These are phyloP conservation scores for Chrysemys picta DNA, from an alignment of 2,113 vertebrate species.

Conservation along the genomic window DNA sequence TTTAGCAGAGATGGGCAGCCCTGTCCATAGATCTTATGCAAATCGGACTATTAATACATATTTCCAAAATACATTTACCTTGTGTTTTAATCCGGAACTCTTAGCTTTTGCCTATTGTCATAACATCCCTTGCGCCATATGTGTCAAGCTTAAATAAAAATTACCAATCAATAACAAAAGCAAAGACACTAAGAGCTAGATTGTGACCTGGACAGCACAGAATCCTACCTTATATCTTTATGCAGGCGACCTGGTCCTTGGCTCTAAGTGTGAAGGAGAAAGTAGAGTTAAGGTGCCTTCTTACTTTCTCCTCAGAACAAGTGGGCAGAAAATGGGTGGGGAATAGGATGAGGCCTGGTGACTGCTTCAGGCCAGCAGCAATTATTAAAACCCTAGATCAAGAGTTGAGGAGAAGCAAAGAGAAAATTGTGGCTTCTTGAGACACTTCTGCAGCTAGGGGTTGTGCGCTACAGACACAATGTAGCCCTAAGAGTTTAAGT, in stretches of 20 bases:
- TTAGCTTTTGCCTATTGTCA: not conserved
- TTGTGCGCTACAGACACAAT: not conserved
- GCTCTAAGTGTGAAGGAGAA: not conserved
- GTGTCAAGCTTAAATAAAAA: not conserved
- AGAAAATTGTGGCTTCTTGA: not conserved
- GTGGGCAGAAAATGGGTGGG: not conserved
- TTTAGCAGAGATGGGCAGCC: not conserved
- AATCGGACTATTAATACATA: not conserved
- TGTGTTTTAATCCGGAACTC: not conserved
- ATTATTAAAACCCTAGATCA: not conserved
- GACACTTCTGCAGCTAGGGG: not conserved
- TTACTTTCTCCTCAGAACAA: not conserved
- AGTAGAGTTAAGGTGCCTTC: not conserved
- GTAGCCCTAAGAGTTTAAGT: not conserved
- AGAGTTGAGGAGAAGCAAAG: not conserved
- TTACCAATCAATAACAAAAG: not conserved
- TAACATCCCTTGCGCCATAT: not conserved
- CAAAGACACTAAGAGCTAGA: not conserved
- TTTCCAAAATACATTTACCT: not conserved
- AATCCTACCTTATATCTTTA: too few relatives aligned
- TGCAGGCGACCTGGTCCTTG: not conserved
- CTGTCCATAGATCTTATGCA: not conserved
- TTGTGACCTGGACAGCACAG: accelerated
- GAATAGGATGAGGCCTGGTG: not conserved
- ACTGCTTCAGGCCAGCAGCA: not conserved